phyloP scores from a whole-genome alignment of 2,888 invertebrate species.

The Augochlorella aurata region DNA sequence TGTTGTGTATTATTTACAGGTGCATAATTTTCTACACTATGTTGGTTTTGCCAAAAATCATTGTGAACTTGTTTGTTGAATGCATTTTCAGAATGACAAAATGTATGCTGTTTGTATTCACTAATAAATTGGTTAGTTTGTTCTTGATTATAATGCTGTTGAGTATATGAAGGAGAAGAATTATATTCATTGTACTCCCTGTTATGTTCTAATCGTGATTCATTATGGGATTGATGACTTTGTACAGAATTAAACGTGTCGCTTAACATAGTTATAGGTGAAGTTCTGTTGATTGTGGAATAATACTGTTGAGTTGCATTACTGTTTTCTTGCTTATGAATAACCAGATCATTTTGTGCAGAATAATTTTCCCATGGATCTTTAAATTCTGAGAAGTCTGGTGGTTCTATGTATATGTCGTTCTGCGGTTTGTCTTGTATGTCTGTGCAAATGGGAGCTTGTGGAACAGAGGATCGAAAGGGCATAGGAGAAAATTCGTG shows the following conservation, averaged over 20 bases:
- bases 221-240: conserved; percentile 29
- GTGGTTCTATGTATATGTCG: conserved; percentile 57
- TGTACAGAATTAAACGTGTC: conserved; percentile 21
- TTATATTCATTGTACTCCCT: conserved; percentile 30
- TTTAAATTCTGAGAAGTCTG: conserved; percentile 81
- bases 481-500: conserved; percentile 71
- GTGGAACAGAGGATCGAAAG: conserved; percentile 43
- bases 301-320: conserved; percentile 46
- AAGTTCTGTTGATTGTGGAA: conserved; percentile 25
- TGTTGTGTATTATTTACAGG: conserved; percentile 32
- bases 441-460: conserved; percentile 52
- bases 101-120: conserved; percentile 21
- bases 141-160: conserved; percentile 25
- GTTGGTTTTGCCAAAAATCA: conserved; percentile 16
- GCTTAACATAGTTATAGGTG: conserved; percentile 19
- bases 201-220: conserved; percentile 31
- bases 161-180: not conserved
- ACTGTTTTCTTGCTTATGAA: conserved; percentile 23
- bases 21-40: conserved; percentile 23
- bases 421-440: conserved; percentile 58
- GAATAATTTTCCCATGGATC: conserved; percentile 91
- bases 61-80: not conserved
- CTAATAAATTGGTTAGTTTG: conserved; percentile 19
- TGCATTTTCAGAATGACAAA: conserved; percentile 10
- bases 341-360: conserved; percentile 72